Conservation (phyloP, 2,113 vertebrate species). For the Corythornis cristatus region DNA sequence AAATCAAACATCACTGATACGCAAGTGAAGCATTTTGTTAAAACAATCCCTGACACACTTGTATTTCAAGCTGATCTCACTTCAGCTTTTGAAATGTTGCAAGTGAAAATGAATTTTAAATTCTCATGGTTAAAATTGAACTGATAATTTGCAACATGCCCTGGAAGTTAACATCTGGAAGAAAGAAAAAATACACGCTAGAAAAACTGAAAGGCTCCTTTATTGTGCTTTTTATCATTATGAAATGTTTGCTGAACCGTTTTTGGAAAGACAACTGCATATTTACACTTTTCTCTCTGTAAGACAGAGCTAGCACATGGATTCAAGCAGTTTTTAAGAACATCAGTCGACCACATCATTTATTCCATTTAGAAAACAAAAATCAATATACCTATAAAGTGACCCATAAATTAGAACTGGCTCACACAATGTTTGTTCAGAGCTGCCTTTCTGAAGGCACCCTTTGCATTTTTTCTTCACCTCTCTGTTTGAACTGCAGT, state of each 20-base stretch:
- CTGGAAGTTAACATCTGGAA: constrained; percentile 46
- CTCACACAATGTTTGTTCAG: constrained; percentile 87
- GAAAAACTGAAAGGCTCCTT: constrained; percentile 37
- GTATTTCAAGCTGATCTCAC: constrained; percentile 65
- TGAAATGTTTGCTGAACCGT: constrained; percentile 71
- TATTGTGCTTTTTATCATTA: constrained; percentile 53
- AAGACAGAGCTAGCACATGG: constrained; percentile 46
- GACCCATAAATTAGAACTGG: constrained; percentile 91
- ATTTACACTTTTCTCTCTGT: constrained; percentile 55
- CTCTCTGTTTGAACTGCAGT: constrained; percentile 92
- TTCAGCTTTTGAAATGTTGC: constrained; percentile 63
- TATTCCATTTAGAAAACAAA: constrained; percentile 93
- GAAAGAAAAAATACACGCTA: constrained; percentile 46
- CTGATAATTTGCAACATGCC: constrained; percentile 43
- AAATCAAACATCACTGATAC: constrained; percentile 80
- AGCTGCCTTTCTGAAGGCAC: constrained; percentile 85
- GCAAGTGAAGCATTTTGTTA: constrained; percentile 80
- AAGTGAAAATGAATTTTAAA: constrained; percentile 66
- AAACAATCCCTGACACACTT: constrained; percentile 66
- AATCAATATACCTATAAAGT: constrained; percentile 94
- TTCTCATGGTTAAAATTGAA: constrained; percentile 60
- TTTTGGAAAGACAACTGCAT: constrained; percentile 67
- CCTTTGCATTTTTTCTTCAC: constrained; percentile 89
- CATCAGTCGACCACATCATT: constrained; percentile 84
- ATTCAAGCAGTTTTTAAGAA: constrained; percentile 80